These are phyloP conservation scores for Lutjanus campechanus DNA, from an alignment of 2,797 vertebrate genomes.

Conservation along the genomic window DNA sequence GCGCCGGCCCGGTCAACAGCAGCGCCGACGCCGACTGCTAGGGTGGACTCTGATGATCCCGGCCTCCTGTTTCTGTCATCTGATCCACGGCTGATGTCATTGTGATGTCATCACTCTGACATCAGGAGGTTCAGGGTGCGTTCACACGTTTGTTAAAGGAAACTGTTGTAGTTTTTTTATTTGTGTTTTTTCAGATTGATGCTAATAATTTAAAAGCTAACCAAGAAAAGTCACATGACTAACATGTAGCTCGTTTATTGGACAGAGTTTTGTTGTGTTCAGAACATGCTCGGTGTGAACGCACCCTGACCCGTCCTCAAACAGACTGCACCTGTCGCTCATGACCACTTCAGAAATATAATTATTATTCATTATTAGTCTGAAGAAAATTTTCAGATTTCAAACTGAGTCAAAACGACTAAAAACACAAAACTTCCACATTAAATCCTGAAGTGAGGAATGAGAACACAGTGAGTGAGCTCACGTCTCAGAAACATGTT, in stretches of 20 bases:
- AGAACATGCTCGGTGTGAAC: slow-evolving; percentile 8
- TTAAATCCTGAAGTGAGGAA: too few relatives aligned
- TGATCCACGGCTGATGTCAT: slow-evolving; percentile 9
- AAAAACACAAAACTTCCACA: too few relatives aligned
- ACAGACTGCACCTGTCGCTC: not conserved
- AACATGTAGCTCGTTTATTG: not conserved
- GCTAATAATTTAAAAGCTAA: not conserved
- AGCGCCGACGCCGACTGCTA: slow-evolving; percentile 80
- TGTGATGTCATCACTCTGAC: slow-evolving; percentile 5
- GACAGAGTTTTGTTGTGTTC: not conserved
- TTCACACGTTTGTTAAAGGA: slow-evolving; percentile 4
- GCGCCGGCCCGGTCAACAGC: slow-evolving; percentile 55
- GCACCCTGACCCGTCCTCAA: not conserved
- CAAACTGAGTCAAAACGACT: too few relatives aligned
- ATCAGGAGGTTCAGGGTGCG: slow-evolving; percentile 13
- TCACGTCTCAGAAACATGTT: too few relatives aligned
- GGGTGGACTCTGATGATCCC: slow-evolving; percentile 44
- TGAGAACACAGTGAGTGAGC: too few relatives aligned
- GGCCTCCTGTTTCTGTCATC: slow-evolving; percentile 2
- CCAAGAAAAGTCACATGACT: not conserved
- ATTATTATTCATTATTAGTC: too few relatives aligned
- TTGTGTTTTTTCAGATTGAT: slow-evolving; percentile 19
- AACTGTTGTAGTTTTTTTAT: slow-evolving; percentile 2
- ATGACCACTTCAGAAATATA: not conserved
- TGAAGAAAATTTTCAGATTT: too few relatives aligned